phyloP scores from a whole-genome alignment of 1,140 invertebrate genomes.

The Caenorhabditis elegans region DNA sequence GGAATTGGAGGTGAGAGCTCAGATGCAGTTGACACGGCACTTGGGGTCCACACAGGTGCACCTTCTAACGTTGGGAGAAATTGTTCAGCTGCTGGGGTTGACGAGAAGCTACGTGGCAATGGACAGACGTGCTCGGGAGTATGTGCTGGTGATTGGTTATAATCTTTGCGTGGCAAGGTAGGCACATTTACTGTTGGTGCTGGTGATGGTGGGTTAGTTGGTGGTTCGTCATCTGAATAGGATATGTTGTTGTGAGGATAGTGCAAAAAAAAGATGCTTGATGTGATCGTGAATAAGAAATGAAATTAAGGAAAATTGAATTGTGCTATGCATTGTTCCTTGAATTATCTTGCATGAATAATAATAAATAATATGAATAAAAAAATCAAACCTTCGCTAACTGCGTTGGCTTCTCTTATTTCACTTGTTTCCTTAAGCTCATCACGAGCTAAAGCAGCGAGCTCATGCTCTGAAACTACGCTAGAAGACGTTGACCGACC shows the following conservation, averaged over 20 bases:
- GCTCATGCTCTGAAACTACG: neutral
- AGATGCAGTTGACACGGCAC: neutral
- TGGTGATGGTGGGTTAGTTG: slow-evolving; percentile 13
- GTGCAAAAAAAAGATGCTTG: neutral
- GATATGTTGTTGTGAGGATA: neutral
- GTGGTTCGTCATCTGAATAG: slow-evolving; percentile 27
- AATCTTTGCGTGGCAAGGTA: slow-evolving; percentile 23
- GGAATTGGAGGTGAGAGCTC: neutral
- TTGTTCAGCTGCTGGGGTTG: neutral
- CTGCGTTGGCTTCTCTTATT: neutral
- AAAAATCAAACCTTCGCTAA: neutral
- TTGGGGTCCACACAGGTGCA: neutral
- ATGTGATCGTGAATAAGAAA: neutral
- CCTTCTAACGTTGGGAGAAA: neutral
- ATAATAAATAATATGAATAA: too few species aligned
- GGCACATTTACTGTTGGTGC: neutral
- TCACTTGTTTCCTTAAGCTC: slow-evolving; percentile 23
- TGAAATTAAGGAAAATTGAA: too few species aligned
- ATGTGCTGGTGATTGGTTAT: neutral
- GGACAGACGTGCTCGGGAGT: neutral
- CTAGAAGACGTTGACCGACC: neutral
- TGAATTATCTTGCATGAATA: neutral
- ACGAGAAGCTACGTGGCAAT: neutral
- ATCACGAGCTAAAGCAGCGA: neutral
- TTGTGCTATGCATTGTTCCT: too few species aligned